Conservation (phyloP, 2,888 invertebrate genomes). For the Cyclophora albipunctata region DNA sequence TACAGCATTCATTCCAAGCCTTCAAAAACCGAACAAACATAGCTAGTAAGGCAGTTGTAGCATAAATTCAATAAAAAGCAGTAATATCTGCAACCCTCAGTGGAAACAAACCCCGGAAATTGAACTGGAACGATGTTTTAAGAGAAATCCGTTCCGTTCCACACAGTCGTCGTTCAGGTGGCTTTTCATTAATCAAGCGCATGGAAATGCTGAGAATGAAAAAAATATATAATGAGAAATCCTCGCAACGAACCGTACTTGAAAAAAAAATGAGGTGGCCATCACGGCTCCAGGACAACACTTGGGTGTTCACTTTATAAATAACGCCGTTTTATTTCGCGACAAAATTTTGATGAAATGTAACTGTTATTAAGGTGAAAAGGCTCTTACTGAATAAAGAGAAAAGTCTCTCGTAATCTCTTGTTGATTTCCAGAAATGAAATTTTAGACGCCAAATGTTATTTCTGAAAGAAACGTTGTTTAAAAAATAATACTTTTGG, state of each 20-base stretch:
- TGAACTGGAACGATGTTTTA: constrained; percentile 4
- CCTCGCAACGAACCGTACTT: constrained; percentile 13
- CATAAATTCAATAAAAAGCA: not conserved
- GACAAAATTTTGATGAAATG: constrained; percentile 27
- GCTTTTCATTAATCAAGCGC: constrained; percentile 32
- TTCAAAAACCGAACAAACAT: too few relatives aligned
- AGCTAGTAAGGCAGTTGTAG: too few relatives aligned
- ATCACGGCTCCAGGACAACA: constrained; percentile 26
- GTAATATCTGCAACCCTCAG: not conserved
- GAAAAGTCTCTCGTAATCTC: constrained; percentile 2
- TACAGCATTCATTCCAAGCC: too few relatives aligned
- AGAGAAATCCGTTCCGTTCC: constrained; percentile 18
- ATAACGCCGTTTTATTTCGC: constrained; percentile 28
- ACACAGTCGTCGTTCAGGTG: constrained; percentile 21
- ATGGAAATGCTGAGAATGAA: constrained; percentile 23
- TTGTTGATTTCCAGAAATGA: constrained; percentile 6
- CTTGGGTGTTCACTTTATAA: constrained; percentile 28
- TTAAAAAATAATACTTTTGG: too few relatives aligned
- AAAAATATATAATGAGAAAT: constrained; percentile 16
- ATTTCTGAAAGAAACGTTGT: too few relatives aligned
- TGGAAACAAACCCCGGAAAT: not conserved
- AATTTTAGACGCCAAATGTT: not conserved
- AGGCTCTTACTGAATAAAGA: constrained; percentile 19
- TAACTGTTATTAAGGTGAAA: constrained; percentile 24
- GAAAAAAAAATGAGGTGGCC: constrained; percentile 25